phyloP scores from a whole-genome alignment of 2,113 vertebrate genomes.

The Aythya baeri region DNA sequence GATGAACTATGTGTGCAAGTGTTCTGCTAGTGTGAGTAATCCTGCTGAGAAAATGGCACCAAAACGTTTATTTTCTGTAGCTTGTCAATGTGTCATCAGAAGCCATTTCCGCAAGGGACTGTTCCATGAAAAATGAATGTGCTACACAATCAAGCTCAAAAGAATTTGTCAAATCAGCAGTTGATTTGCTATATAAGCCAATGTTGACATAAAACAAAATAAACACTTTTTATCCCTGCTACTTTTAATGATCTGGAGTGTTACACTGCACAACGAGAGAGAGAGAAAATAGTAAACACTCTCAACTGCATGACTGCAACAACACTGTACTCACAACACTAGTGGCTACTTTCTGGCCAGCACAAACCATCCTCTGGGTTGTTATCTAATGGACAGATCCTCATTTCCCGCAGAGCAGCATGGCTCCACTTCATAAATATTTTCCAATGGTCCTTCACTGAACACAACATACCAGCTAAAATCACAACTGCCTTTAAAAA shows the following conservation, averaged over 20 bases:
- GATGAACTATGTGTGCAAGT: background rate
- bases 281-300: background rate
- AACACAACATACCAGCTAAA: background rate
- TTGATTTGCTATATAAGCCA: background rate
- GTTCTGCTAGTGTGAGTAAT: constrained; percentile 11
- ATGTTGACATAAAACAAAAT: background rate
- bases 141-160: background rate
- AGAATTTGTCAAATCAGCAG: background rate
- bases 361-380: background rate
- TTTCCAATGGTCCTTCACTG: background rate
- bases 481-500: background rate
- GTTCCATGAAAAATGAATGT: background rate
- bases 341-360: background rate
- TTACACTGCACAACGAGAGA: background rate
- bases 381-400: background rate
- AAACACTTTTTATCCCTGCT: background rate
- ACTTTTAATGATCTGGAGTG: background rate
- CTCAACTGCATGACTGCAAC: background rate
- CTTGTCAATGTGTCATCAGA: background rate
- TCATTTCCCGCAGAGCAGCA: background rate
- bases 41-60: constrained; percentile 41
- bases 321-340: background rate
- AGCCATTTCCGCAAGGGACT: background rate
- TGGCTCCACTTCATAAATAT: background rate
- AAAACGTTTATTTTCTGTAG: background rate